Evolutionary conservation across 2,113 vertebrate genomes (phyloP), one percentile per base, ranked within the genome.

Genomic region (Tetraodon nigroviridis): DNA sequence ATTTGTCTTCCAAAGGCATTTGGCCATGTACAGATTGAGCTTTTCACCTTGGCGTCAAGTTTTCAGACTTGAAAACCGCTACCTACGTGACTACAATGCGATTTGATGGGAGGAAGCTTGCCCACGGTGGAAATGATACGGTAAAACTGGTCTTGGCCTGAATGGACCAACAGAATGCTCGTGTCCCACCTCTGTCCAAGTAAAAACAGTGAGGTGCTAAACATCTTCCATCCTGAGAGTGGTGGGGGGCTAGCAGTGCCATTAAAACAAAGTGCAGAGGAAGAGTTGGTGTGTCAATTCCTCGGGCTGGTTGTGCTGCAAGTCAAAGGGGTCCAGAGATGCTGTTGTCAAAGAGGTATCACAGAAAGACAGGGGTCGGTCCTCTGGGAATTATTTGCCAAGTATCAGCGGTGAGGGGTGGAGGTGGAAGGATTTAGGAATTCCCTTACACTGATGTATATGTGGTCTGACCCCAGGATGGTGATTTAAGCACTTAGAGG

Each of bases 171-270:
- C 70, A 77, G 83, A 83, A 66, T 66, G 61, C 64, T 29, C 55
- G 73, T 69, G 73, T 86, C 80, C 70, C 78, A 86, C 81, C 76
- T 86, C 77, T 80, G 75, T 85, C 82, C 85, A 81, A 84, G 79
- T 82, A 84, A 76, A 87, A 90, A 89, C 88, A 86, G 88, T 84
- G 53, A 88, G 88, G 84, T 75, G 86, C 85, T 89, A 90, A 91
- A 90, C 87, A 88, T 76, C 81, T 88, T 89, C 85, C 81, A 86
- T 87, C 85, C 83, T 80, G 72, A 78, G 77, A 79, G 71, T 78
- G 76, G 82, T 51, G 47, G 83, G 85, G 82, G 85, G 84, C 83
- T 86, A 80, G 79, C 79, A 84, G 77, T 83, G 78, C 84, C 84
- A 88, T 90, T 89, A 89, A 80, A 82, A 71, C n/a, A 75, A 79